Conservation (phyloP, 1,140 invertebrate genomes). For the Sweltsa coloradensis region DNA sequence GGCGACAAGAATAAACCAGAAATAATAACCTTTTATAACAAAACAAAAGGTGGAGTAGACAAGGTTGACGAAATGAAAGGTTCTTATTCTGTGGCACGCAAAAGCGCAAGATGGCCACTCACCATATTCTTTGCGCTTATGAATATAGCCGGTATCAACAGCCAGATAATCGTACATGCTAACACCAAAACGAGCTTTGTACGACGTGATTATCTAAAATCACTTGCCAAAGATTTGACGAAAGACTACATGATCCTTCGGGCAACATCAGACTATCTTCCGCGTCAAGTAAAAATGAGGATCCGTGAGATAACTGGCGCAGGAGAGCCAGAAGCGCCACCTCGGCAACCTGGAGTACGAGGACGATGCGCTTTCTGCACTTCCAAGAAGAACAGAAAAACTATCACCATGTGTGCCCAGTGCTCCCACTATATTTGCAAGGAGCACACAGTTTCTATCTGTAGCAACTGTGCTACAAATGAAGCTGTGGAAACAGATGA, state of each 20-base stretch:
- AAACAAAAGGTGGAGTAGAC: slow-evolving; percentile 30
- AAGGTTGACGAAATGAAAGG: slow-evolving; percentile 24
- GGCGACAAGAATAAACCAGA: slow-evolving; percentile 23
- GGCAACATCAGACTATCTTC: background rate
- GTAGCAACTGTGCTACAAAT: background rate
- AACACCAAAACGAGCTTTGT: background rate
- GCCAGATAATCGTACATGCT: background rate
- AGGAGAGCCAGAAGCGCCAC: background rate
- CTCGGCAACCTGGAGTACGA: background rate
- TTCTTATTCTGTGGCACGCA: slow-evolving; percentile 15
- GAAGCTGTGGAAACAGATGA: too few species aligned
- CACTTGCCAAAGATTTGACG: background rate
- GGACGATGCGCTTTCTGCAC: background rate
- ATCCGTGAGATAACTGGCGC: background rate
- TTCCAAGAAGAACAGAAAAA: background rate
- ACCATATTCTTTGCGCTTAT: slow-evolving; percentile 5
- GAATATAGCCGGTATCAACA: slow-evolving; percentile 10
- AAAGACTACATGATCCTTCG: background rate
- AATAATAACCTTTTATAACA: slow-evolving; percentile 28
- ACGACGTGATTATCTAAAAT: background rate
- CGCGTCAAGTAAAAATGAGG: background rate
- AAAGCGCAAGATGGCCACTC: slow-evolving; percentile 11
- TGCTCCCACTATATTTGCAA: slow-evolving; percentile 1
- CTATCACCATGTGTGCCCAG: background rate
- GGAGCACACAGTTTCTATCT: background rate